These are phyloP conservation scores for Dolichomitus sp. DNA, from an alignment of 2,888 invertebrate species.

Conservation along the genomic window DNA sequence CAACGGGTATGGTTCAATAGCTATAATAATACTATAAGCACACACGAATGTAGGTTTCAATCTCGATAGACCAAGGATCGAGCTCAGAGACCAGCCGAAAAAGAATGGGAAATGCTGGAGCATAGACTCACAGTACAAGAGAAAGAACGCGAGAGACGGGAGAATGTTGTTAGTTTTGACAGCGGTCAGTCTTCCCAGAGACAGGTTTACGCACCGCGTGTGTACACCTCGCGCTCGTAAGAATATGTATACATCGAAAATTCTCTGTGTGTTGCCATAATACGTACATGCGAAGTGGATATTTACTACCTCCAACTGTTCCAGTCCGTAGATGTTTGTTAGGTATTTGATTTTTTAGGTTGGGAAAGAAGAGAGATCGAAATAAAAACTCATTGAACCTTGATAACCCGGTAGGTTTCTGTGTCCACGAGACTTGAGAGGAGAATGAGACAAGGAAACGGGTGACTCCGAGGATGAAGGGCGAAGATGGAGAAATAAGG, in stretches of 20 bases:
- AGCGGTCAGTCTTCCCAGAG: constrained; percentile 55
- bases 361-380: constrained; percentile 60
- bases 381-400: constrained; percentile 68
- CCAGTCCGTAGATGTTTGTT: constrained; percentile 78
- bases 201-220: constrained; percentile 24
- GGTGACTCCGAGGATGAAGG: constrained; percentile 43
- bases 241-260: constrained; percentile 37
- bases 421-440: constrained; percentile 36
- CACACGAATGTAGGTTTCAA: constrained; percentile 11
- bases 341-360: constrained; percentile 32
- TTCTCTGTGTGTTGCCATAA: constrained; percentile 25
- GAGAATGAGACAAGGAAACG: constrained; percentile 55
- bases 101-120: constrained; percentile 23
- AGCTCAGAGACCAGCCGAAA: not conserved
- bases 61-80: constrained; percentile 29
- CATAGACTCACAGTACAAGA: constrained; percentile 11
- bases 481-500: constrained; percentile 69
- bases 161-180: constrained; percentile 78
- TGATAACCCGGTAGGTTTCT: constrained; percentile 62
- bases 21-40: constrained; percentile 4
- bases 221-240: constrained; percentile 2
- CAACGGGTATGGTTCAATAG: constrained; percentile 25
- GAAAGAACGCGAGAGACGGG: constrained; percentile 55
- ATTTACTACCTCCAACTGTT: constrained; percentile 80
- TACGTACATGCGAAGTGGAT: constrained; percentile 71